Percentiles rank a stretch among this genome's conserved stretches.
Evolutionary conservation across 2,797 vertebrate species (phyloP).

Genomic region (Lophotriccus pileatus): DNA sequence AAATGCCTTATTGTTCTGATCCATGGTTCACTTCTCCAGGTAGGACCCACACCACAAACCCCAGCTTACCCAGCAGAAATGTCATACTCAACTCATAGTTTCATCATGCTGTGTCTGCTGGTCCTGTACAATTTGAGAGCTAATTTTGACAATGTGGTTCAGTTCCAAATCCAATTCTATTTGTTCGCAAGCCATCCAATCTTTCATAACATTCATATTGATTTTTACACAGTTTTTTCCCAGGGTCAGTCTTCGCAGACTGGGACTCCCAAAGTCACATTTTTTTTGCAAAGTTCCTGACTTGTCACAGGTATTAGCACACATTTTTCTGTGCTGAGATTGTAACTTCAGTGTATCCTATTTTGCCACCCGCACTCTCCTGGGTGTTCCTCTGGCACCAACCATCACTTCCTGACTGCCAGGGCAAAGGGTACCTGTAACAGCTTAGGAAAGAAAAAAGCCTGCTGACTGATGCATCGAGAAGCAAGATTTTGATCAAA

Average conservation of each 20-base stretch:
- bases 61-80: not conserved
- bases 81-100: not conserved
- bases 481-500: not conserved
- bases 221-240: not conserved
- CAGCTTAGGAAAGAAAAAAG: not conserved
- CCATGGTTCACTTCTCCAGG: not conserved
- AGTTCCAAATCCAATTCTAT: not conserved
- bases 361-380: not conserved
- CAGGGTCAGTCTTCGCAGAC: not conserved
- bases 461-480: not conserved
- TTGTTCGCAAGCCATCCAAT: not conserved
- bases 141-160: not conserved
- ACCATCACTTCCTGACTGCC: not conserved
- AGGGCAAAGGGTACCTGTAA: not conserved
- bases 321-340: not conserved
- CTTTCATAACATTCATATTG: not conserved
- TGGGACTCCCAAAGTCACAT: not conserved
- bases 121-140: not conserved
- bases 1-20: accelerated
- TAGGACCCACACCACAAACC: not conserved
- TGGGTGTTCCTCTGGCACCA: not conserved
- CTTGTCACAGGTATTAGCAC: not conserved
- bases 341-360: not conserved
- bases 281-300: not conserved
- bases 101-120: not conserved